Evolutionary conservation across 2,797 vertebrate genomes (phyloP), one percentile per base, ranked within the genome.

Genomic region (Gallirallus australis): DNA sequence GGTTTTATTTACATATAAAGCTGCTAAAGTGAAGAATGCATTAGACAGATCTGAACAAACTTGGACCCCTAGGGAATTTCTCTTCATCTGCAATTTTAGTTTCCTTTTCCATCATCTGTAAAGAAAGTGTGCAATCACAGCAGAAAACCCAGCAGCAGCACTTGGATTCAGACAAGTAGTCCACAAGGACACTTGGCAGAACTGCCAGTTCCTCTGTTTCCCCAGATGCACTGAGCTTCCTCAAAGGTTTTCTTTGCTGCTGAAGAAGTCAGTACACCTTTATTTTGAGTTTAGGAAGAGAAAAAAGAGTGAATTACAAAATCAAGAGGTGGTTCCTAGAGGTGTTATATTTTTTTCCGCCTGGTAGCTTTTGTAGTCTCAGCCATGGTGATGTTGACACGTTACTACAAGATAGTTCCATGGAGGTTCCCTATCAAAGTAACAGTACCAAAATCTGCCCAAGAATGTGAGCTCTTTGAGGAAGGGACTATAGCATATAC

Each of bases 1-100:
- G 18, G 18, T 78, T 91, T 93, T 95, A 63, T 93, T 91, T 94
- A 82, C 45, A 61, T 60, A 42, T 50, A 68, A 81, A 94, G 75
- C 69, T 75, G 50, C 65, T 80, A 25, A 87, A 93, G 79, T 66
- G 35, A 87, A 85, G 92, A 93, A 80, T 53, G 27, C 23, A 27
- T 94, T 77, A 90, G 71, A 72, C 17, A 87, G 57, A 47, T 57
- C 45, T 48, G 70, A 88, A 92, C 50, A 65, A 78, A 47, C n/a
- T 61, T 2, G 2, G 18, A 42, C n/a, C 57, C 27, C n/a, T 69
- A 40, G n/a, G 52, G 78, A 79, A 73, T 93, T 90, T 53, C 11
- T 78, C 33, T 75, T 86, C n/a, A 63, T 82, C 50, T 79, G 16
- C 71, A 82, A 52, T 79, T 76, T 92, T 52, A 65, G 69, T 69